These are phyloP conservation scores for Sarcophaga variegata DNA, from an alignment of 2,888 invertebrate genomes.

Conservation along the genomic window DNA sequence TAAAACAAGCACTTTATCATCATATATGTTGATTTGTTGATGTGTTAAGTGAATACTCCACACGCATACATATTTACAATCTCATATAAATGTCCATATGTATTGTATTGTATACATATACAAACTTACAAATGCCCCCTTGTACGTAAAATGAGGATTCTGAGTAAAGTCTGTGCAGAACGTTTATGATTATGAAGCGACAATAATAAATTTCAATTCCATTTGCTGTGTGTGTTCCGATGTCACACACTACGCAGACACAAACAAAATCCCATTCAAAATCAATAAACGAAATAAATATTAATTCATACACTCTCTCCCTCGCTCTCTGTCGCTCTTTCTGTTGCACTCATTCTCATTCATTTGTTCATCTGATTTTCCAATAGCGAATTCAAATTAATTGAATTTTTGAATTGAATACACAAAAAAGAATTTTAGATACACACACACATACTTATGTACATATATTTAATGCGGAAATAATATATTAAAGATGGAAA, in stretches of 20 bases:
- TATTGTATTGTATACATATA: conserved; percentile 18
- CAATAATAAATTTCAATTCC: conserved; percentile 65
- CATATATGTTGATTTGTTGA: conserved; percentile 54
- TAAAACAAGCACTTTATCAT: conserved; percentile 66
- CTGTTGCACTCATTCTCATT: background rate
- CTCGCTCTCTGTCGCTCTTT: background rate
- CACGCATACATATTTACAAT: conserved; percentile 17
- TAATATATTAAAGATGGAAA: too few relatives aligned
- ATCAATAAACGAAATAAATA: conserved; percentile 42
- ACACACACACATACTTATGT: too few relatives aligned
- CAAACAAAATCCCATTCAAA: conserved; percentile 46
- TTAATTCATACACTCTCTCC: background rate
- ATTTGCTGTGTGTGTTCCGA: conserved; percentile 35
- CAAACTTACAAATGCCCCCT: conserved; percentile 12
- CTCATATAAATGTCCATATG: background rate
- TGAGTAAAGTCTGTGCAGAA: conserved; percentile 19
- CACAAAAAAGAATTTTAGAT: too few relatives aligned
- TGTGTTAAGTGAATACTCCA: conserved; percentile 49
- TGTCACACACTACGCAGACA: conserved; percentile 34
- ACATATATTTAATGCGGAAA: too few relatives aligned
- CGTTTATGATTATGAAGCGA: conserved; percentile 58
- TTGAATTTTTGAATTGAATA: too few relatives aligned
- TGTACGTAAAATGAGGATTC: background rate
- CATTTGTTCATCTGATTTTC: too few relatives aligned
- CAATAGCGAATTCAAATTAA: too few relatives aligned